Evolutionary conservation across 2,797 vertebrate genomes (phyloP).

Genomic region (Ataeniobius toweri): DNA sequence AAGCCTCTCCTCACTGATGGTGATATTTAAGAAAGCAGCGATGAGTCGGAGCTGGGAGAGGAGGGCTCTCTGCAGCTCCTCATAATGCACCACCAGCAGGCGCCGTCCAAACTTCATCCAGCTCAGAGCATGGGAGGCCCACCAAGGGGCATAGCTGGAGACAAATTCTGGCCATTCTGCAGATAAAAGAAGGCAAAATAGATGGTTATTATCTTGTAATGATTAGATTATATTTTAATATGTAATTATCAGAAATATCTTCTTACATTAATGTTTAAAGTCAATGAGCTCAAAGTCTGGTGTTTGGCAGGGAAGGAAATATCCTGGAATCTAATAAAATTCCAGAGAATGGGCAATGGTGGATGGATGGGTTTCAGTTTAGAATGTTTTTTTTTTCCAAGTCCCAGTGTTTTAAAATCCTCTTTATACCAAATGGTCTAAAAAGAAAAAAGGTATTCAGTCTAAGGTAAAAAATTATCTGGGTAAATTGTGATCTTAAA

Average conservation of each 20-base stretch:
- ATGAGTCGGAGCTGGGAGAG: slow-evolving; percentile 86
- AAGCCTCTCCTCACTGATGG: slow-evolving; percentile 86
- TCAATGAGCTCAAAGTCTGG: background rate
- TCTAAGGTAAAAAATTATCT: background rate
- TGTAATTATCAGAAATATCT: background rate
- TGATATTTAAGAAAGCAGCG: slow-evolving; percentile 87
- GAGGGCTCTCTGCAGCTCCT: slow-evolving; percentile 88
- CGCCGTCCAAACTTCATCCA: slow-evolving; percentile 90
- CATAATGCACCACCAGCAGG: slow-evolving; percentile 90
- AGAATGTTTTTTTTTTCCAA: too few relatives aligned
- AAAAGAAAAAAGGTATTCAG: background rate
- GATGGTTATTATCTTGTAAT: background rate
- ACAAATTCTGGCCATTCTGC: slow-evolving; percentile 97
- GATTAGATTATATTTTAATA: background rate
- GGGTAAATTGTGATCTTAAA: too few relatives aligned
- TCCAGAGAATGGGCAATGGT: background rate
- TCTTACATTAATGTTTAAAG: slow-evolving; percentile 1
- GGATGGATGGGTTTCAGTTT: background rate
- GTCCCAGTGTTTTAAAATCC: too few relatives aligned
- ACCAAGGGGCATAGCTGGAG: slow-evolving; percentile 95
- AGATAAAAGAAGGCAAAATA: slow-evolving; percentile 3
- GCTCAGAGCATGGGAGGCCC: slow-evolving; percentile 92
- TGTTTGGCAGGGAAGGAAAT: background rate
- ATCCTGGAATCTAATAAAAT: background rate
- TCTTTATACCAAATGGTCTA: background rate